These are phyloP conservation scores for Brachyhypopomus occidentalis DNA, from an alignment of 2,113 vertebrate genomes.

Conservation along the genomic window DNA sequence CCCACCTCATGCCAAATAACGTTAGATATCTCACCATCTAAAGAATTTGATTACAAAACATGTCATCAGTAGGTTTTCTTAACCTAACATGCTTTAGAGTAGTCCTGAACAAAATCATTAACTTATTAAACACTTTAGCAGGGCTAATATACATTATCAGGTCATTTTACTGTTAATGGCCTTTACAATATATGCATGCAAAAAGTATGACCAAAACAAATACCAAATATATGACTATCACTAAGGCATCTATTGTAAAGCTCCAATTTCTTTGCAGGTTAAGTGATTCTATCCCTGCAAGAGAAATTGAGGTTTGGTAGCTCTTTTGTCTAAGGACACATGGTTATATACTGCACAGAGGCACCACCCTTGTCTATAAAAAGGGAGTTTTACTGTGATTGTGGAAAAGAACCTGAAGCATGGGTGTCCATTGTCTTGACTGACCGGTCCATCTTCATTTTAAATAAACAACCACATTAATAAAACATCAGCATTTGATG, in stretches of 20 bases:
- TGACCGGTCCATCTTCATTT: conserved; percentile 1
- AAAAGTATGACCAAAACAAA: conserved; percentile 20
- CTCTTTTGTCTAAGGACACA: conserved; percentile 36
- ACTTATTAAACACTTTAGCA: conserved; percentile 14
- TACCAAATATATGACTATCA: conserved; percentile 6
- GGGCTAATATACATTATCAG: neutral
- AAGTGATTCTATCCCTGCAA: conserved; percentile 21
- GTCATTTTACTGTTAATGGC: conserved; percentile 8
- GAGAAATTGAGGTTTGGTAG: conserved; percentile 16
- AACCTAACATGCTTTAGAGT: neutral
- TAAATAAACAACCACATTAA: neutral
- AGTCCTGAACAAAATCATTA: neutral
- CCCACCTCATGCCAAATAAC: neutral
- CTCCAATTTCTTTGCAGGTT: conserved; percentile 39
- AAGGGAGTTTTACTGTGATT: neutral
- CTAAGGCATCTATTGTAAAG: conserved; percentile 24
- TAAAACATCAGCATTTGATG: no score
- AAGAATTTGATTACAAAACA: neutral
- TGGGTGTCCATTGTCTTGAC: neutral
- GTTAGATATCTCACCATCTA: neutral
- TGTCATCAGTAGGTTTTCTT: neutral
- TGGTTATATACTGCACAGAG: neutral
- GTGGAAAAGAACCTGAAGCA: neutral
- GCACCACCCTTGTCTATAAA: conserved; percentile 18
- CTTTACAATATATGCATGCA: conserved; percentile 33